These are phyloP conservation scores for Lates japonicus DNA, from an alignment of 2,797 vertebrate species.

Conservation along the genomic window DNA sequence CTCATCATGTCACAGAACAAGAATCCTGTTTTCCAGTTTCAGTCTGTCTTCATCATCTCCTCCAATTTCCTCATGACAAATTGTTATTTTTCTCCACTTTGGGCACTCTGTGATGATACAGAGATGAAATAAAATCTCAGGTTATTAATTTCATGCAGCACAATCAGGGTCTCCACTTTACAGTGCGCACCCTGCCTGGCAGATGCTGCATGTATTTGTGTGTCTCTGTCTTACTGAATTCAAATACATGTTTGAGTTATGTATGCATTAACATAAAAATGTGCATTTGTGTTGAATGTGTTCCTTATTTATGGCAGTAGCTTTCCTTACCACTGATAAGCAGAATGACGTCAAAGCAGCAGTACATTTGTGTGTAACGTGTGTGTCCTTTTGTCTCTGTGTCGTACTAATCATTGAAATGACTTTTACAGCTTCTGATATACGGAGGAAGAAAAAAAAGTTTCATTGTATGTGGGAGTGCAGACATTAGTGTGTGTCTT, in stretches of 20 bases:
- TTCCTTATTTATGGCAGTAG: conserved; percentile 28
- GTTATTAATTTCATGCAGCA: conserved; percentile 36
- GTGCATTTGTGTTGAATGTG: conserved; percentile 23
- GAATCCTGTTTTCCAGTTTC: background rate
- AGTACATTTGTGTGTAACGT: background rate
- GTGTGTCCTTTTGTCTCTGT: conserved; percentile 6
- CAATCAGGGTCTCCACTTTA: conserved; percentile 26
- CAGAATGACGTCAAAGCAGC: conserved; percentile 14
- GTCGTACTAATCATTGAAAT: conserved; percentile 42
- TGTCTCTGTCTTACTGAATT: conserved; percentile 8
- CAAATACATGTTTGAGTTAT: conserved; percentile 25
- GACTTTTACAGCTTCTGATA: conserved; percentile 26
- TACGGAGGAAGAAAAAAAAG: background rate
- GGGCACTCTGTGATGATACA: background rate
- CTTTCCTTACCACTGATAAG: conserved; percentile 45
- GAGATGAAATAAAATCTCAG: conserved; percentile 21
- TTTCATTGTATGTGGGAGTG: conserved; percentile 23
- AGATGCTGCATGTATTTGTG: background rate
- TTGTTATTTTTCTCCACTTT: background rate
- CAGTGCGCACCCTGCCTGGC: background rate
- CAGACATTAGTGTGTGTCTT: conserved; percentile 12
- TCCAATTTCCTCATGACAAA: background rate
- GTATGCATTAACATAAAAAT: conserved; percentile 35
- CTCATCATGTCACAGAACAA: too few species aligned
- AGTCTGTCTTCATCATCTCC: too few species aligned